Evolutionary conservation across 2,113 vertebrate genomes (phyloP), one percentile per base, ranked within the genome.

Genomic region (Oncorhynchus gorbuscha): DNA sequence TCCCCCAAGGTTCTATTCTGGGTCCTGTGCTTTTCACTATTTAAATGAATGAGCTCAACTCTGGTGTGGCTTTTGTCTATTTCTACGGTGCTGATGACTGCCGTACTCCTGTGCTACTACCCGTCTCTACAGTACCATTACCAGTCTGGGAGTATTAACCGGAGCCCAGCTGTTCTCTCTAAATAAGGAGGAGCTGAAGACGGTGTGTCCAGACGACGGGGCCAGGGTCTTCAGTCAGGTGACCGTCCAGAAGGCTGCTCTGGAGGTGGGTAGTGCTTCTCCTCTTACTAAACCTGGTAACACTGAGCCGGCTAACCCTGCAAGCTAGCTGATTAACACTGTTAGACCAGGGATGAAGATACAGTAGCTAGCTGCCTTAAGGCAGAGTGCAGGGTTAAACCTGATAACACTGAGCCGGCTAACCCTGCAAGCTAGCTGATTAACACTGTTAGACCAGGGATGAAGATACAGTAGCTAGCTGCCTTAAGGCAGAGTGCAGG

Each of bases 151-250:
- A 0, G 97, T 99, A 18, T 89, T 99, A 84, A 98, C 96, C 0
- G 98, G 98, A 0, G 97, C 97, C 64, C 98, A 99, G 78, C 96
- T 99, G 5, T 99, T 99, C 85, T 99, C 98, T 4, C 96, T 99
- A 76, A 99, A 96, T 78, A 99, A 99, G 81, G 97, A 99, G 2
- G 98, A 99, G 79, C 93, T 99, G 84, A 97, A 89, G 83, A 96
- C 96, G 0, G 97, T 99, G 69, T 98, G 97, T 81, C 96, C 96
- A 0, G 97, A 98, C 48, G 94, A 95, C 0, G 98, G 97, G 0
- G 94, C 95, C 0, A 90, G 97, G 39, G 97, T 99, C 82, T 99
- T 94, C 86, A 98, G 92, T 84, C 98, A 99, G 90, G 94, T 99
- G 32, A 95, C 95, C 0, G 95, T 99, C 9, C 98, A 99, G 86